A percentile compares a stretch with the other conserved stretches of the same genome.
phyloP scores from a whole-genome alignment of 2,797 vertebrate genomes.

The Pseudocheirus occidentalis region DNA sequence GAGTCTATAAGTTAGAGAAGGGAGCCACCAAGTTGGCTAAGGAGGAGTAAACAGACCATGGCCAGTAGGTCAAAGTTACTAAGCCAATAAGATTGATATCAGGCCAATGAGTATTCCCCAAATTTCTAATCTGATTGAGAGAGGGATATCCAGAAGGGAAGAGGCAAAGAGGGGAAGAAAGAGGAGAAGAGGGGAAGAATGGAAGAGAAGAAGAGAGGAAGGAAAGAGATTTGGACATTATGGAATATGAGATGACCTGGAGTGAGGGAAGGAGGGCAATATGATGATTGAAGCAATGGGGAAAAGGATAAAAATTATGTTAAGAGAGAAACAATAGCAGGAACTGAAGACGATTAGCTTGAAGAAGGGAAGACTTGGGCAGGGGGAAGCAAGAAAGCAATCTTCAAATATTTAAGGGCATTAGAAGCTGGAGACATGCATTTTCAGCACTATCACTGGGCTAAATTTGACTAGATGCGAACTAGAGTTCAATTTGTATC shows the following conservation, averaged over 20 bases:
- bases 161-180: neutral
- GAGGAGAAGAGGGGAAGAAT: accelerated
- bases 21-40: neutral
- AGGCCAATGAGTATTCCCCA: neutral
- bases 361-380: neutral
- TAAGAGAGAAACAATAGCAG: neutral
- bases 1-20: neutral
- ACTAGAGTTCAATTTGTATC: neutral
- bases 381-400: neutral
- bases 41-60: neutral
- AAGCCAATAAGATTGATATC: neutral
- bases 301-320: neutral
- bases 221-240: neutral
- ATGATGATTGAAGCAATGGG: neutral
- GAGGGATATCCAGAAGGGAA: neutral
- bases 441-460: neutral
- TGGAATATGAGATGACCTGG: neutral
- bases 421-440: neutral
- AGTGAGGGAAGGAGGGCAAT: neutral
- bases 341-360: neutral
- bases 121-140: neutral
- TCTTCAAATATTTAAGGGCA: neutral
- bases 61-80: neutral
- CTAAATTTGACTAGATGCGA: neutral
- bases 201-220: too few species aligned